Evolutionary conservation across 1,140 invertebrate genomes (phyloP).

Genomic region (Acromyrmex echinatior): DNA sequence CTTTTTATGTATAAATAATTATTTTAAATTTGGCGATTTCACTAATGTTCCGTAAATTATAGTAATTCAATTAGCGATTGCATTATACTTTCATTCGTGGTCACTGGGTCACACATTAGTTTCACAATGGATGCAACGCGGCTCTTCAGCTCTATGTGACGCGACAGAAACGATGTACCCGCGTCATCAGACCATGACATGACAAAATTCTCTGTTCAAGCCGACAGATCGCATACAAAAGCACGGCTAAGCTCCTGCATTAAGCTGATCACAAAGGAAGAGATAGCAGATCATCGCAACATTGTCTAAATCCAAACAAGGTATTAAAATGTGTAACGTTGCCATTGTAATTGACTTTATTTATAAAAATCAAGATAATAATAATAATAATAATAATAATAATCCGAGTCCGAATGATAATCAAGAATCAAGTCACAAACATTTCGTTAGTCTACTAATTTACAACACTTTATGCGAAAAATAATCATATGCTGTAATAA

Average conservation of each 20-base stretch:
- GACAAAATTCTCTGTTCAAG: slow-evolving; percentile 53
- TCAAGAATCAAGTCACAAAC: slow-evolving; percentile 21
- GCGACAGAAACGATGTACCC: slow-evolving; percentile 54
- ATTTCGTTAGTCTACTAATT: slow-evolving; percentile 28
- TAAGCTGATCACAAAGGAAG: slow-evolving; percentile 39
- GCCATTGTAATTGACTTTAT: slow-evolving; percentile 30
- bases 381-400: no score
- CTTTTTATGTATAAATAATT: neutral
- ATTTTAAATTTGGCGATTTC: neutral
- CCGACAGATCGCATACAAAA: slow-evolving; percentile 48
- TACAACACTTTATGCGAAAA: neutral
- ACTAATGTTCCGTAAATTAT: neutral
- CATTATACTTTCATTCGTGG: slow-evolving; percentile 16
- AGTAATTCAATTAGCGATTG: slow-evolving; percentile 43
- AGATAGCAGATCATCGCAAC: slow-evolving; percentile 9
- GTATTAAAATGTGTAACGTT: slow-evolving; percentile 51
- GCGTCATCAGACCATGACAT: slow-evolving; percentile 58
- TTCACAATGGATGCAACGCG: slow-evolving; percentile 35
- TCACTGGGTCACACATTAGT: slow-evolving; percentile 66
- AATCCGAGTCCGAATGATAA: neutral
- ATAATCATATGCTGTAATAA: neutral
- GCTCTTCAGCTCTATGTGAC: slow-evolving; percentile 48
- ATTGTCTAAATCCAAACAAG: slow-evolving; percentile 44
- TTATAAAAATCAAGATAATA: slow-evolving; percentile 38
- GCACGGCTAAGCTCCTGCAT: slow-evolving; percentile 50